phyloP scores from a whole-genome alignment of 2,888 invertebrate genomes.

The Dorcus hopei region DNA sequence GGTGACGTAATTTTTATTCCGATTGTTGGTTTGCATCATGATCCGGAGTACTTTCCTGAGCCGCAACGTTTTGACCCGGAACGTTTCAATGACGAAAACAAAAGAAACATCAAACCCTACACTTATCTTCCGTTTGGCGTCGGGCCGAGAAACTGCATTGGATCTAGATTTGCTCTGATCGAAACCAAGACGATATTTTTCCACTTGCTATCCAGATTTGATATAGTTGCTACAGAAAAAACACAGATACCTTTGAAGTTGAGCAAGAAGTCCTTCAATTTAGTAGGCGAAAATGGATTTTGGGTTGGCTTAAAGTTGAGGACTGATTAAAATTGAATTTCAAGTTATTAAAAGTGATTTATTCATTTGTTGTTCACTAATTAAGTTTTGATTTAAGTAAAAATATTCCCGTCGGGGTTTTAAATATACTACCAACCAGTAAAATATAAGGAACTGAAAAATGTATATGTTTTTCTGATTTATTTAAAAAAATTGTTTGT shows the following conservation, averaged over 20 bases:
- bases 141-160: constrained; percentile 33
- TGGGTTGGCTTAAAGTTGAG: constrained; percentile 35
- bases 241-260: constrained; percentile 35
- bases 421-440: too few relatives aligned
- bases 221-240: constrained; percentile 36
- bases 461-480: too few relatives aligned
- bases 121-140: constrained; percentile 31
- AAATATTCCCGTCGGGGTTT: too few relatives aligned
- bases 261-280: constrained; percentile 23
- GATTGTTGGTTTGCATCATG: constrained; percentile 45
- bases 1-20: constrained; percentile 44
- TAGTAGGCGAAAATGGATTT: constrained; percentile 34
- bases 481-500: too few relatives aligned
- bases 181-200: constrained; percentile 39
- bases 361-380: background rate
- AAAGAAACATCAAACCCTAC: constrained; percentile 27
- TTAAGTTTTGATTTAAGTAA: too few relatives aligned
- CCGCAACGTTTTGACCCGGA: constrained; percentile 52
- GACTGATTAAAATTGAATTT: constrained; percentile 5
- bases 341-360: background rate
- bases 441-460: too few relatives aligned
- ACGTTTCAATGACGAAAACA: constrained; percentile 43
- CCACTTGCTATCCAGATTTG: constrained; percentile 37
- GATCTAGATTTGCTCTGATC: constrained; percentile 31
- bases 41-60: constrained; percentile 47